A percentile compares a stretch with the other conserved stretches of the same genome.
These are phyloP conservation scores for Anas platyrhynchos DNA, from an alignment of 2,113 vertebrate species.

Conservation along the genomic window DNA sequence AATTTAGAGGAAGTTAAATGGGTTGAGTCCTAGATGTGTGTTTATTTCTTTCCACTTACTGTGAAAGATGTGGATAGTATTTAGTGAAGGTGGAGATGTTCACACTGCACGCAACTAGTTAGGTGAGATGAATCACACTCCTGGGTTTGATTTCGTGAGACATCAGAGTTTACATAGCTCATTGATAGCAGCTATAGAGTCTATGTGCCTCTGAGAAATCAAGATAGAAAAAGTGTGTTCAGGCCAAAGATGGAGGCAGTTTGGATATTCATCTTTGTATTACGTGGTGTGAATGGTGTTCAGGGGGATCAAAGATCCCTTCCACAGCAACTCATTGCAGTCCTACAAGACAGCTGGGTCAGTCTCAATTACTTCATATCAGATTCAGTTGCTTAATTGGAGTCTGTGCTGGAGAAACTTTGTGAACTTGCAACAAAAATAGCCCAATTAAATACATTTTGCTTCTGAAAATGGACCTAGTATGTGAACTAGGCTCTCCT, in stretches of 20 bases:
- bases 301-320: neutral
- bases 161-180: neutral
- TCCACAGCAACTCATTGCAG: neutral
- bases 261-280: neutral
- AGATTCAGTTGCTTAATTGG: conserved; percentile 31
- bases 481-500: neutral
- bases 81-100: neutral
- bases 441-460: conserved; percentile 47
- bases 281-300: neutral
- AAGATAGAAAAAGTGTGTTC: neutral
- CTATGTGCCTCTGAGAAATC: neutral
- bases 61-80: neutral
- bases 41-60: neutral
- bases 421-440: conserved; percentile 37
- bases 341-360: neutral
- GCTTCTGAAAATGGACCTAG: conserved; percentile 18
- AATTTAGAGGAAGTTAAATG: neutral
- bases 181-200: neutral
- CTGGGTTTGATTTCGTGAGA: neutral
- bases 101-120: neutral
- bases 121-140: neutral
- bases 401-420: neutral
- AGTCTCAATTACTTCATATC: neutral
- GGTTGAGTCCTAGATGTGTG: neutral
- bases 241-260: neutral